Evolutionary conservation across 2,113 vertebrate species (phyloP).

Genomic region (Lasiurus borealis): DNA sequence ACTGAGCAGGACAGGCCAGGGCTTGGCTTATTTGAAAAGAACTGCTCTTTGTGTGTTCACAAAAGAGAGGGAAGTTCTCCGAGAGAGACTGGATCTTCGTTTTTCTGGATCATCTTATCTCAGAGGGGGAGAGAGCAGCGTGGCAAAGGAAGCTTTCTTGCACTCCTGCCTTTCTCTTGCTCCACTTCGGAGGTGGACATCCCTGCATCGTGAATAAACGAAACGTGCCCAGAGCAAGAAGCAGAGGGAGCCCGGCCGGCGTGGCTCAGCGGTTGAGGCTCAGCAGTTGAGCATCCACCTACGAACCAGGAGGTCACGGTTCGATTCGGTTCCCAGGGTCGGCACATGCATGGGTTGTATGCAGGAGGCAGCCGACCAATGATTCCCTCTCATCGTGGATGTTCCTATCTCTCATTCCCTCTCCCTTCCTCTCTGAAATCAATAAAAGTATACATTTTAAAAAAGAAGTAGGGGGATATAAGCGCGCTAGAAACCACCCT

Average conservation of each 20-base stretch:
- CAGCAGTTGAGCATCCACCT: too few species aligned
- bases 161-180: not conserved
- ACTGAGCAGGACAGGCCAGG: not conserved
- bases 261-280: too few species aligned
- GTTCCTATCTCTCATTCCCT: too few species aligned
- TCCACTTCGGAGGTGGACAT: not conserved
- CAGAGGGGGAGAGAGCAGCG: not conserved
- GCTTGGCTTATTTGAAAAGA: slow-evolving; percentile 80
- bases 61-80: slow-evolving; percentile 79
- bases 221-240: not conserved
- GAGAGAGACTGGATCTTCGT: slow-evolving; percentile 20
- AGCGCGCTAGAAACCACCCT: fast-evolving
- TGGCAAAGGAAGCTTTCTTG: not conserved
- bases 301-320: too few species aligned
- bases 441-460: too few species aligned
- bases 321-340: too few species aligned
- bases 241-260: not conserved
- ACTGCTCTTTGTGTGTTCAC: slow-evolving; percentile 78
- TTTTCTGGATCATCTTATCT: not conserved
- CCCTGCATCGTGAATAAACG: not conserved
- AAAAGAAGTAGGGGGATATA: too few species aligned
- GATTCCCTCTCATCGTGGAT: too few species aligned
- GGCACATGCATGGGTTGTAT: too few species aligned
- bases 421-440: too few species aligned
- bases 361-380: too few species aligned